Conservation (phyloP, 2,797 vertebrate species). For the Poecilia picta region DNA sequence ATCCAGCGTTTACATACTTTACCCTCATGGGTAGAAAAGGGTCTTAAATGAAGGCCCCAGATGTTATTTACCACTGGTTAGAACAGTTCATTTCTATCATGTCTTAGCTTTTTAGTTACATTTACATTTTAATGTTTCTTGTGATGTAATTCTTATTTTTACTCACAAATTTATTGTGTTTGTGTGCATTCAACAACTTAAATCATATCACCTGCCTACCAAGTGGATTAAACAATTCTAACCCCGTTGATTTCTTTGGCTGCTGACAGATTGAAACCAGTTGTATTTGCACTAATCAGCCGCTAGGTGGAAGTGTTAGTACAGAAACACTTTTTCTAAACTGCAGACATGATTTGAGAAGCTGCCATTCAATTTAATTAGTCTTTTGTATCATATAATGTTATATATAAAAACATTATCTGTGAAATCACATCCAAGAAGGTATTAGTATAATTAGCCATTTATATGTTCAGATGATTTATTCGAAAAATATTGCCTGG, state of each 20-base stretch:
- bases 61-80: not conserved
- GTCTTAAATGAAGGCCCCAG: not conserved
- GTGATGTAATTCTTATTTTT: not conserved
- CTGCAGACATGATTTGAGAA: not conserved
- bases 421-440: not conserved
- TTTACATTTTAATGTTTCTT: not conserved
- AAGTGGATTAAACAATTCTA: not conserved
- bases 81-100: not conserved
- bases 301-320: conserved; percentile 63
- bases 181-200: not conserved
- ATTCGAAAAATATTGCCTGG: not conserved
- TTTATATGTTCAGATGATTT: not conserved
- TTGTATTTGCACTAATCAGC: conserved; percentile 15
- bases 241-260: not conserved
- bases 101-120: not conserved
- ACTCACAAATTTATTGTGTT: not conserved
- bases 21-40: not conserved
- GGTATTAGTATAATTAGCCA: not conserved
- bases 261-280: not conserved
- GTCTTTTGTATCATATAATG: not conserved
- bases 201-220: not conserved
- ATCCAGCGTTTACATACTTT: not conserved
- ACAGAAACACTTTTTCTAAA: conserved; percentile 35
- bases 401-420: not conserved
- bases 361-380: not conserved